Evolutionary conservation across 2,888 invertebrate genomes (phyloP).

Genomic region (Thereva nobilitata): DNA sequence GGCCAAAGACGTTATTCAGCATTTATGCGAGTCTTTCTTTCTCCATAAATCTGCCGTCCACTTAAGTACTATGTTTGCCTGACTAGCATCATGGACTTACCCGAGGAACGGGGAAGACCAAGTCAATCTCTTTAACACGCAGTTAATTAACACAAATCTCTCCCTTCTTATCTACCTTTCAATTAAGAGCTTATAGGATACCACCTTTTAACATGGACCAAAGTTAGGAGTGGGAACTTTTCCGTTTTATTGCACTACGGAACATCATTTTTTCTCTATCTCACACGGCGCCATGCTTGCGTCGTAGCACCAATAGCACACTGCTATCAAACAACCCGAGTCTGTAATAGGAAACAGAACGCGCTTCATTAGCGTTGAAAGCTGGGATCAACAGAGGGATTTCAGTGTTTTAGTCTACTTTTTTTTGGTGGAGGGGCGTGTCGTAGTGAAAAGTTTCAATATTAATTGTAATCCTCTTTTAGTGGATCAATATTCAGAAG

Average conservation of each 20-base stretch:
- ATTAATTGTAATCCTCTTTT: slow-evolving; percentile 8
- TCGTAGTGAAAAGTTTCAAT: neutral
- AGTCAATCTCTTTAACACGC: slow-evolving; percentile 1
- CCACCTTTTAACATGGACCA: no score
- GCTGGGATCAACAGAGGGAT: neutral
- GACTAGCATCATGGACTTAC: no score
- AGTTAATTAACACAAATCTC: slow-evolving; percentile 13
- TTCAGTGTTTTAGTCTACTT: no score
- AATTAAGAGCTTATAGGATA: slow-evolving; percentile 1
- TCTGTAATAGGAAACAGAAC: neutral
- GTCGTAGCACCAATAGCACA: neutral
- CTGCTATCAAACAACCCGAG: neutral
- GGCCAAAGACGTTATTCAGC: neutral
- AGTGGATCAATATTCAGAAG: slow-evolving; percentile 4
- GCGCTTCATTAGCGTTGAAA: slow-evolving; percentile 8
- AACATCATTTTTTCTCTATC: neutral
- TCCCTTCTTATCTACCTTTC: neutral
- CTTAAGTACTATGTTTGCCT: no score
- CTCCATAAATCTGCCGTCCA: no score
- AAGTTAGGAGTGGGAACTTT: no score
- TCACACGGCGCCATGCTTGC: neutral
- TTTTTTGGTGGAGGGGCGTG: no score
- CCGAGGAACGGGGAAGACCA: neutral
- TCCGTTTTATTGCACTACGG: no score
- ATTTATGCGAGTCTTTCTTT: no score